These are phyloP conservation scores for Gryllus bimaculatus DNA, from an alignment of 1,140 invertebrate genomes.

Conservation along the genomic window DNA sequence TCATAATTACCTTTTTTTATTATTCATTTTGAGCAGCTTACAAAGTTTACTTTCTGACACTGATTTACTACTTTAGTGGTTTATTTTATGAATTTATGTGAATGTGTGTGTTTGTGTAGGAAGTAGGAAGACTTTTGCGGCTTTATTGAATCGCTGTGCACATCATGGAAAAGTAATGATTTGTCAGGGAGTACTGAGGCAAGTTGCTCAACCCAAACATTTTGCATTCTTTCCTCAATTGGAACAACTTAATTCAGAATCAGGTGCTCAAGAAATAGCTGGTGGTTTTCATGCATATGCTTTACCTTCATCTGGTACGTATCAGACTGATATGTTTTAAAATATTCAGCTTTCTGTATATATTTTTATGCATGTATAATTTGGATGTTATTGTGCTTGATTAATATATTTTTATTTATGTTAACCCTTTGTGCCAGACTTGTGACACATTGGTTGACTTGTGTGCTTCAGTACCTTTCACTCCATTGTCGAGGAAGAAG, in stretches of 20 bases:
- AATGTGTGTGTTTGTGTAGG: neutral
- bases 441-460: too few relatives aligned
- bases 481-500: too few relatives aligned
- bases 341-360: neutral
- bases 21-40: too few relatives aligned
- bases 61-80: too few relatives aligned
- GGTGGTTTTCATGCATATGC: neutral
- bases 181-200: neutral
- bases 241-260: neutral
- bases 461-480: too few relatives aligned
- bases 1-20: too few relatives aligned
- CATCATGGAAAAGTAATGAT: neutral
- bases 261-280: neutral
- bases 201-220: neutral
- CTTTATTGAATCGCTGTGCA: neutral
- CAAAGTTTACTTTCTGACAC: too few relatives aligned
- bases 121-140: neutral
- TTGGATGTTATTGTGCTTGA: too few relatives aligned
- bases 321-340: neutral
- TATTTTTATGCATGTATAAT: too few relatives aligned
- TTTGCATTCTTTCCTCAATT: neutral
- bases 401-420: too few relatives aligned
- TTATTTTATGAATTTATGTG: too few relatives aligned
- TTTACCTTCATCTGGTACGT: neutral
- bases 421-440: too few relatives aligned